These are phyloP conservation scores for Holothuria glaberrima DNA, from an alignment of 35 echinoderm and acorn worm genomes.

Conservation along the genomic window DNA sequence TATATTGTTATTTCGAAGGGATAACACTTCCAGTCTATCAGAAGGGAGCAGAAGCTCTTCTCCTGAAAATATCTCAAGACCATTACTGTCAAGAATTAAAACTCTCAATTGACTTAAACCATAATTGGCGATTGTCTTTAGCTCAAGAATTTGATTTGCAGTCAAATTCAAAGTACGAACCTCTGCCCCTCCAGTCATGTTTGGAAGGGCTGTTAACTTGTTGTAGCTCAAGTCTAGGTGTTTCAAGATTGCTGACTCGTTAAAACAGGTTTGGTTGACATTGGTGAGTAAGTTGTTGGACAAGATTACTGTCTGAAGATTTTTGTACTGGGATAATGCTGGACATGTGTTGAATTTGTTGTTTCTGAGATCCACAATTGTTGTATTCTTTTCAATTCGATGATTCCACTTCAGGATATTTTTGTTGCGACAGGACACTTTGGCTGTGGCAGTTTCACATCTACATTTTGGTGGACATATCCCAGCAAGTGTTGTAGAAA, in stretches of 20 bases:
- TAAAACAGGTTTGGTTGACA: conserved; percentile 6
- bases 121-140: conserved; percentile 1
- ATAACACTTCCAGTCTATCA: conserved; percentile 19
- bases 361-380: conserved; percentile 14
- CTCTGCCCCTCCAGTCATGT: conserved; percentile 14
- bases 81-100: conserved; percentile 52
- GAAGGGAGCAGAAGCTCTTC: background rate
- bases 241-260: background rate
- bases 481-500: too few relatives aligned
- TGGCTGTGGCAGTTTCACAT: too few relatives aligned
- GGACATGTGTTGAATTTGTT: conserved; percentile 3
- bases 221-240: conserved; percentile 49
- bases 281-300: conserved; percentile 27
- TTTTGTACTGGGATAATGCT: background rate
- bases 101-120: background rate
- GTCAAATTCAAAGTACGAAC: conserved; percentile 38
- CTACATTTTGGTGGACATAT: too few relatives aligned
- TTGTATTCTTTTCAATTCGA: background rate
- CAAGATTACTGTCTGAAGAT: conserved; percentile 4
- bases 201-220: background rate
- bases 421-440: too few relatives aligned
- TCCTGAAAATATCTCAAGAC: conserved; percentile 7
- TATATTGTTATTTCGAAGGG: conserved; percentile 19
- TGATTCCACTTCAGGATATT: too few relatives aligned
- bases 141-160: conserved; percentile 17